phyloP scores from a whole-genome alignment of 2,888 invertebrate species.

The Caenorhabditis sp. region DNA sequence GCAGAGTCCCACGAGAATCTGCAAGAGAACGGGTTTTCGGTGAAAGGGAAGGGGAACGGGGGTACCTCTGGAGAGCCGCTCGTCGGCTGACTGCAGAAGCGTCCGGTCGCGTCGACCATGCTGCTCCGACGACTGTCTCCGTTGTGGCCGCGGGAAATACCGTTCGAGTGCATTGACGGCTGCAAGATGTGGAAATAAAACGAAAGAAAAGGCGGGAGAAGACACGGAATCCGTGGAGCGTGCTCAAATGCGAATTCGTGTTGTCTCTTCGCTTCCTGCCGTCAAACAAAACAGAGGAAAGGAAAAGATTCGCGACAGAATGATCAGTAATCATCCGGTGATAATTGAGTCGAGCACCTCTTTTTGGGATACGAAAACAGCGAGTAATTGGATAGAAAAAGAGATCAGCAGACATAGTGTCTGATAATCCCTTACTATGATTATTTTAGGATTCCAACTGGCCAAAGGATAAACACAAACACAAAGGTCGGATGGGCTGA shows the following conservation, averaged over 20 bases:
- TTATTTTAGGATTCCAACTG: slow-evolving; percentile 15
- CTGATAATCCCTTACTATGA: slow-evolving; percentile 8
- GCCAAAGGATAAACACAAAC: slow-evolving; percentile 14
- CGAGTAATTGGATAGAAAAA: neutral
- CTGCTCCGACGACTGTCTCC: slow-evolving; percentile 70
- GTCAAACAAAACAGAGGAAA: neutral
- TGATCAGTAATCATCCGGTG: neutral
- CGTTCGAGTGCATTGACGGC: slow-evolving; percentile 57
- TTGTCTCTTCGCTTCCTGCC: slow-evolving; percentile 31
- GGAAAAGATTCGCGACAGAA: neutral
- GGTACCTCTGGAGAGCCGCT: slow-evolving; percentile 69
- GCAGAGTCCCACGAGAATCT: slow-evolving; percentile 68
- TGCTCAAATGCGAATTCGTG: slow-evolving; percentile 47
- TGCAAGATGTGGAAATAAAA: slow-evolving; percentile 29
- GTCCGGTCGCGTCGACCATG: slow-evolving; percentile 72
- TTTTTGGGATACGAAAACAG: neutral
- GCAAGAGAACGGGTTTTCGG: no score
- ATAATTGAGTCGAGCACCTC: neutral
- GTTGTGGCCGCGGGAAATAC: slow-evolving; percentile 43
- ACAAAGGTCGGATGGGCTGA: slow-evolving; percentile 28
- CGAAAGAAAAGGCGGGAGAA: neutral
- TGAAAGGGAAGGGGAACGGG: neutral
- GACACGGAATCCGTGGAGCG: slow-evolving; percentile 41
- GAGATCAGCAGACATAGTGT: neutral
- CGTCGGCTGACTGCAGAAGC: slow-evolving; percentile 72